Base-by-base conservation (phyloP, 2,888 invertebrate genomes). In the Galerucella nymphaeae region DNA sequence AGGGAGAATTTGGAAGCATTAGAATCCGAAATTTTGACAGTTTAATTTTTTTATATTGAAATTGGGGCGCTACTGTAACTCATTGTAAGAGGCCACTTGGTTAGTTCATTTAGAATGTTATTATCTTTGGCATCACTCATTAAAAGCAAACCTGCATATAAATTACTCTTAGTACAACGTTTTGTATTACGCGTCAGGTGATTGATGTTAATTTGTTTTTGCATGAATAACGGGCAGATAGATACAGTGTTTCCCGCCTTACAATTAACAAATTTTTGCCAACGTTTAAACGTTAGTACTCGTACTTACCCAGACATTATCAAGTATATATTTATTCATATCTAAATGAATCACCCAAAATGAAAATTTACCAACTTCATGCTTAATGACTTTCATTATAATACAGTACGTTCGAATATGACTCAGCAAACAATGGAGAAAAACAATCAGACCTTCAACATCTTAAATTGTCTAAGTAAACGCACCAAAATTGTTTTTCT, bases 391-490 rank as follows among this genome's bases (percentile, higher is more conserved):
- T 30, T 30, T 30, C 30, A 0, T 30, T 30, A 30, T 30, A 30
- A 8, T 80, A 76, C 78, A 78, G 75, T 78, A 79, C 77, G 74
- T 70, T 71, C 71, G 75, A 63, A 77, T 78, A 77, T 78, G 79
- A 76, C 76, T 42, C 13, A 67, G 73, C 76, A 75, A 77, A 80
- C 77, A 77, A 76, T 78, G 78, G 77, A 77, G n/a, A 81, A 81
- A 80, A 80, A 80, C 79, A 79, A 78, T 77, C 76, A 77, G 58
- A 45, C 77, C 79, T 80, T 80, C 80, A 80, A 75, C 79, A 73
- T 74, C 75, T 77, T 73, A 80, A 81, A 81, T 80, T 81, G 79
- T 73, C 76, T 77, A 71, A 76, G 78, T 80, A 80, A 81, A 81
- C 75, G 78, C 75, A 71, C 59, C 77, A 79, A 80, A 80, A 79